Evolutionary conservation across 2,113 vertebrate genomes (phyloP), one percentile per base, ranked within the genome.

Genomic region (Arvicanthis niloticus): DNA sequence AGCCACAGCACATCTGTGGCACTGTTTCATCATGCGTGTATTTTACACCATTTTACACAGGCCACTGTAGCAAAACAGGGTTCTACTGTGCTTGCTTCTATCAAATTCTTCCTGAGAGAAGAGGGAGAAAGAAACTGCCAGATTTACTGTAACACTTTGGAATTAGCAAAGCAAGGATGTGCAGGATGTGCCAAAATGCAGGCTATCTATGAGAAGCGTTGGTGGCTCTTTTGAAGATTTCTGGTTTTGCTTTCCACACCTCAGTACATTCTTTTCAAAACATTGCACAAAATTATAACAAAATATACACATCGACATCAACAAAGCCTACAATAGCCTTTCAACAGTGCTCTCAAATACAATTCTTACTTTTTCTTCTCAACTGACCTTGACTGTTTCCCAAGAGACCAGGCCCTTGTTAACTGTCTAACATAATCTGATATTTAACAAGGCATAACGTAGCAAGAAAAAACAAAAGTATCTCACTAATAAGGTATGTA

Each of bases 401-500:
- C 16, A 68, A 24, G 48, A 53, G 51, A 93, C 80, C 51, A 93
- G 53, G 84, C 6, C 76, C 91, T 51, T 34, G 22, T 29, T 42
- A 70, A 94, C 78, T 37, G 89, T 72, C 84, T 96, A 77, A 51
- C 26, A 51, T 0, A 7, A 19, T 42, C 0, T 0, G n/a, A 48
- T 5, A 34, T 0, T 16, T 40, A 94, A 42, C 65, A 11, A 0
- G 0, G n/a, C 0, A 91, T 45, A 7, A 8, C 19, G 96, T 80
- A 95, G 11, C 31, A 86, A 67, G 9, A 86, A 86, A 86, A 29
- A 21, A 67, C 10, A 26, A 29, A 85, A 0, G 65, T 37, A 48
- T 68, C 40, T 87, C 86, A 53, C 34, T 86, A 93, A 96, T 88
- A 80, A 96, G 78, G 73, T 56, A 58, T 85, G 73, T 7, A 76